Percentiles rank a stretch among this genome's conserved stretches.
Evolutionary conservation across 30 jellyfish, hydroid and myxozoan species (phyloP).

Genomic region (Nemopilema nomurai): DNA sequence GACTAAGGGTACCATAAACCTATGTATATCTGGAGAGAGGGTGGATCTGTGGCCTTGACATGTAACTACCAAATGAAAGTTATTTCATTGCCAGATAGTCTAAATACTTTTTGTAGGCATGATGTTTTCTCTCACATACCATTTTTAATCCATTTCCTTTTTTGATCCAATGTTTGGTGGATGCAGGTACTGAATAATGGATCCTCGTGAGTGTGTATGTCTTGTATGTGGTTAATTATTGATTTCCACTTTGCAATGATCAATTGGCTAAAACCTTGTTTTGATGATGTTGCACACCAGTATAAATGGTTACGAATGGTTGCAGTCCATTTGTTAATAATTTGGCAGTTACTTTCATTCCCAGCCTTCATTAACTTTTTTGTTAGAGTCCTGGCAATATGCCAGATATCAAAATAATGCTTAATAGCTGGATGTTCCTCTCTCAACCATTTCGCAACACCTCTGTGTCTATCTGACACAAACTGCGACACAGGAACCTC

Average conservation of each 20-base stretch:
- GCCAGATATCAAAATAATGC: slow-evolving; percentile 50
- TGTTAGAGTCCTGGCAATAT: slow-evolving; percentile 21
- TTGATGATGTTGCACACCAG: slow-evolving; percentile 16
- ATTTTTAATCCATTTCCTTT: neutral
- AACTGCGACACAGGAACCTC: slow-evolving; percentile 2
- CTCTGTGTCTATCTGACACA: slow-evolving; percentile 33
- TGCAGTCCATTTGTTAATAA: slow-evolving; percentile 1
- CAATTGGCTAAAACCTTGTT: slow-evolving; percentile 6
- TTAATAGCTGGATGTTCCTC: neutral
- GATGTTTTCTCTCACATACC: neutral
- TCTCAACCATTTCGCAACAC: slow-evolving; percentile 23
- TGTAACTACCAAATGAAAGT: neutral
- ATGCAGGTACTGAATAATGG: neutral
- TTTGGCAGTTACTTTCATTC: neutral
- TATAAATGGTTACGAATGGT: slow-evolving; percentile 1
- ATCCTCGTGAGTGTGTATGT: neutral
- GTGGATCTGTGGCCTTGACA: neutral
- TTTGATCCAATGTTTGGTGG: neutral
- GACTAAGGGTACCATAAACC: neutral
- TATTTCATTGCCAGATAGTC: neutral
- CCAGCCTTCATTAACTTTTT: slow-evolving; percentile 8
- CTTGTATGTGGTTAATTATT: neutral
- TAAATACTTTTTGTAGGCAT: neutral
- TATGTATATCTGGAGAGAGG: neutral
- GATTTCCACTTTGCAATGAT: slow-evolving; percentile 2